Evolutionary conservation across 2,888 invertebrate genomes (phyloP).

Genomic region (Rhagonycha fulva): DNA sequence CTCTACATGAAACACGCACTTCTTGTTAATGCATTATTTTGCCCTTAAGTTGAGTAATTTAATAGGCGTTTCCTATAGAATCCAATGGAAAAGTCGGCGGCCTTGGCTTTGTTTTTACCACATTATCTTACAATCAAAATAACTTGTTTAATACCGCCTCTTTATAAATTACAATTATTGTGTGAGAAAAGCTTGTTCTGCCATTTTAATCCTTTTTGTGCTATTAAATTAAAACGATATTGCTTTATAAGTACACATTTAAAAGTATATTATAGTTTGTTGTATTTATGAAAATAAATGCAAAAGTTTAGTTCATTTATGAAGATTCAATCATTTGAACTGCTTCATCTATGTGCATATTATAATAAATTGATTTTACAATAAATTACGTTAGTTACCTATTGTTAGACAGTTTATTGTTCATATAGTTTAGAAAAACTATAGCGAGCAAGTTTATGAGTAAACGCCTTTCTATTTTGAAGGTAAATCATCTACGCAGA

Average conservation of each 20-base stretch:
- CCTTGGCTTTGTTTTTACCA: constrained; percentile 26
- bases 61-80: constrained; percentile 23
- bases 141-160: constrained; percentile 16
- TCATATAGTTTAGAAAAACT: background rate
- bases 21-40: constrained; percentile 9
- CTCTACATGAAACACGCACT: background rate
- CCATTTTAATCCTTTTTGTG: background rate
- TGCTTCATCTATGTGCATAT: background rate
- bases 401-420: background rate
- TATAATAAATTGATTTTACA: background rate
- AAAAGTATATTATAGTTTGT: background rate
- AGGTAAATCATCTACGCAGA: background rate
- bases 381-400: background rate
- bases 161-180: constrained; percentile 10
- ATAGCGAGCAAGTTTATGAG: background rate
- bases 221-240: background rate
- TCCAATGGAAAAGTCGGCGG: constrained; percentile 15
- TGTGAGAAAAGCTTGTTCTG: background rate
- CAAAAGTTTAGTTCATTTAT: background rate
- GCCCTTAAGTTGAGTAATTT: constrained; percentile 20
- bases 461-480: background rate
- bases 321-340: background rate
- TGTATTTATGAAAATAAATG: background rate
- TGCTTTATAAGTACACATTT: background rate
- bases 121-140: constrained; percentile 20